Percentiles rank a stretch among this genome's conserved stretches.
These are phyloP conservation scores for Ormyrus thymus DNA, from an alignment of 2,888 invertebrate species.

Conservation along the genomic window DNA sequence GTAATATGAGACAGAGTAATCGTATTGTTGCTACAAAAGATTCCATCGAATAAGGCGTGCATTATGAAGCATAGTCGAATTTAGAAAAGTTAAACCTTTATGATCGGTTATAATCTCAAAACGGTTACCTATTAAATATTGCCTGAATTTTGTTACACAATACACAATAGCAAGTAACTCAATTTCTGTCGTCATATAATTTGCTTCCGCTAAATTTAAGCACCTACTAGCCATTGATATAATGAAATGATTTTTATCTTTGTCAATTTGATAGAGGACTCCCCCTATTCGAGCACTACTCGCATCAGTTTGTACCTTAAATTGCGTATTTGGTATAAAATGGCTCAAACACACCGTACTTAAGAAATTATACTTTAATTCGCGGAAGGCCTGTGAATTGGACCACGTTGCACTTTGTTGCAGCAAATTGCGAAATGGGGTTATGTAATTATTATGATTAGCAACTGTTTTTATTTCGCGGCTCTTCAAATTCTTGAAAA, in stretches of 20 bases:
- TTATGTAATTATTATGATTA: not conserved
- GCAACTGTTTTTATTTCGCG: too few relatives aligned
- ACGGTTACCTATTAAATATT: too few relatives aligned
- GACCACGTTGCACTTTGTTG: not conserved
- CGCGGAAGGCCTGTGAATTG: not conserved
- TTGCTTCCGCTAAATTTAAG: not conserved
- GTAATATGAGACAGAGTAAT: too few relatives aligned
- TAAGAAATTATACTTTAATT: not conserved
- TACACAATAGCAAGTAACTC: not conserved
- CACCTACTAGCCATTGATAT: not conserved
- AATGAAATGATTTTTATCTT: not conserved
- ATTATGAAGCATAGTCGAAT: too few relatives aligned
- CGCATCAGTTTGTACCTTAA: constrained; percentile 6
- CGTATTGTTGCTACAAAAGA: too few relatives aligned
- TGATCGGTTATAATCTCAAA: too few relatives aligned
- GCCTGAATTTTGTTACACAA: not conserved
- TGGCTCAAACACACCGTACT: not conserved
- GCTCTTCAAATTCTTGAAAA: not conserved
- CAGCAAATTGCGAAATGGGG: not conserved
- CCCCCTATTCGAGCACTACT: too few relatives aligned
- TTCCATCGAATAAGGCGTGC: too few relatives aligned
- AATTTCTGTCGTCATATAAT: not conserved
- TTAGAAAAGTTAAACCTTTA: too few relatives aligned
- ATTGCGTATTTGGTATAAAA: not conserved
- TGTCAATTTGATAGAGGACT: constrained; percentile 4